Evolutionary conservation across 2,113 vertebrate genomes (phyloP), one percentile per base, ranked within the genome.

Genomic region (Candoia aspera): DNA sequence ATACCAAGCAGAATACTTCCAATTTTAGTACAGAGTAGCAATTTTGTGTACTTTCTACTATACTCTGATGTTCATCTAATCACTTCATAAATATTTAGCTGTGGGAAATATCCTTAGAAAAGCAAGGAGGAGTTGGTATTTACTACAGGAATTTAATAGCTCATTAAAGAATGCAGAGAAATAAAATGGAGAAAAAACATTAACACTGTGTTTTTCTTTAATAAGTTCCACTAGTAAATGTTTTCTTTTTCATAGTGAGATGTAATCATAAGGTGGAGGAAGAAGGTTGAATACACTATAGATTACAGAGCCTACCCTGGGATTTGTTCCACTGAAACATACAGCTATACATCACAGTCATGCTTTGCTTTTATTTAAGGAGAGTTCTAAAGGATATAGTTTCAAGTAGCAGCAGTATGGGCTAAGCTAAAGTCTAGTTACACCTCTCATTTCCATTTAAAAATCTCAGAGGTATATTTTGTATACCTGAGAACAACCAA

Each of bases 51-150:
- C 87, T 88, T 42, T 59, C 26, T 93, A 12, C 73, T 91, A 91
- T 88, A 93, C 49, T 57, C 33, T 91, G 49, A 91, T 93, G 87
- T 89, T 91, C 59, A n/a, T 6, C 87, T 89, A 91, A 91, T 68
- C 79, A 89, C 87, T 93, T 49, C 0, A 1, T 29, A 68, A 24
- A 93, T 88, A 55, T 93, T 93, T 93, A 88, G n/a, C 55, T 88
- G 9, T 62, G 86, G 85, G 85, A 90, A 90, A 87, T 6, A 79
- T 4, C 0, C 6, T 86, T 64, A 79, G 37, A 55, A 53, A 64
- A 85, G 90, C 1, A 90, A 90, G 10, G 33, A 4, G 62, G 84
- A 87, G 0, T 1, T 86, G 3, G 24, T 54, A 57, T 0, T 89
- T 84, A 0, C 53, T 90, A 0, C 89, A 17, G 0, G 6, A 26